phyloP scores from a whole-genome alignment of 2,797 vertebrate species.

The Premnoplex brunnescens region DNA sequence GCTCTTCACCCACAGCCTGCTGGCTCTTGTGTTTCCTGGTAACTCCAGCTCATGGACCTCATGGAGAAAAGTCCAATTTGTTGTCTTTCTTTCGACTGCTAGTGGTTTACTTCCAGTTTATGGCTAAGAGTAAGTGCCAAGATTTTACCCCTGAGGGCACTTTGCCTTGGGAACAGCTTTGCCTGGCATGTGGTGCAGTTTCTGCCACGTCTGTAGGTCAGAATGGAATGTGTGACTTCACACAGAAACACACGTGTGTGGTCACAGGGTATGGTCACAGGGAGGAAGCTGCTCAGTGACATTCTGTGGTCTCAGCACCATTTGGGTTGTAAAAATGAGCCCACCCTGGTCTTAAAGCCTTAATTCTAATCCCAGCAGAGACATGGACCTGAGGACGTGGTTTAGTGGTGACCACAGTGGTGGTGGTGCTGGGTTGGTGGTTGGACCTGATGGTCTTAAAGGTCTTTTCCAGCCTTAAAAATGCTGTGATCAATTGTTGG shows the following conservation, averaged over 20 bases:
- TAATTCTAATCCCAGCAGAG: not conserved
- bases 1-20: rapidly evolving
- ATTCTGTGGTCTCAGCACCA: not conserved
- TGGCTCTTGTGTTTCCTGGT: not conserved
- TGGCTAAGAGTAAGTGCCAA: not conserved
- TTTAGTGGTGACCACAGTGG: not conserved
- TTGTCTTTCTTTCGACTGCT: not conserved
- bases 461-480: not conserved
- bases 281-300: not conserved
- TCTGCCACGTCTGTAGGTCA: not conserved
- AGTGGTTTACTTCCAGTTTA: not conserved
- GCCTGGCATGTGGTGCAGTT: not conserved
- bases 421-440: not conserved
- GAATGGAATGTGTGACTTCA: not conserved
- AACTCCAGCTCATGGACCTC: not conserved
- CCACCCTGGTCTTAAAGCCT: not conserved
- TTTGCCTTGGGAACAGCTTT: not conserved
- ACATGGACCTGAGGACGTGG: not conserved
- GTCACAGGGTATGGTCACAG: not conserved
- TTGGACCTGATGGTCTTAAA: not conserved
- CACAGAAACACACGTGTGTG: too few relatives aligned
- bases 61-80: not conserved
- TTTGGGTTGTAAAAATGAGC: not conserved
- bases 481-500: not conserved
- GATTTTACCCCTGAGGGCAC: not conserved